Evolutionary conservation across 2,113 vertebrate genomes (phyloP).

Genomic region (Tichodroma muraria): DNA sequence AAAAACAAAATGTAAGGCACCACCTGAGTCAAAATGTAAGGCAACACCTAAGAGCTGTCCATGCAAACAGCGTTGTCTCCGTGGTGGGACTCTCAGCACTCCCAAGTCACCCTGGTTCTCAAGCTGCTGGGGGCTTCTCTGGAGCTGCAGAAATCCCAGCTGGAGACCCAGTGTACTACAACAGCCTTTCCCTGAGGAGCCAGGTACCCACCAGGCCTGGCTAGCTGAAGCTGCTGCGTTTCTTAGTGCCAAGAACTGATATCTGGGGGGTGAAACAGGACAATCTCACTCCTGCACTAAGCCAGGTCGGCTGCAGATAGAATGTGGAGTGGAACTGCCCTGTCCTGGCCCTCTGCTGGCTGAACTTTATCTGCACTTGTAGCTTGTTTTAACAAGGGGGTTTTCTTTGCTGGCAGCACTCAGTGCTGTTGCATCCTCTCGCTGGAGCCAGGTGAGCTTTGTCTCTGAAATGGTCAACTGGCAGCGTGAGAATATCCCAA

Average conservation of each 20-base stretch:
- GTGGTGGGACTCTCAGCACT: neutral
- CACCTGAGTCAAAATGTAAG: neutral
- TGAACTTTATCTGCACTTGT: neutral
- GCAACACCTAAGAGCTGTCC: neutral
- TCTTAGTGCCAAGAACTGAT: neutral
- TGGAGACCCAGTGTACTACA: rapidly evolving
- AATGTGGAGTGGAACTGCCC: neutral
- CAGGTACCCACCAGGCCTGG: neutral
- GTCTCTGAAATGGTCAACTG: neutral
- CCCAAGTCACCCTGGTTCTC: neutral
- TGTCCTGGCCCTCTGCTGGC: neutral
- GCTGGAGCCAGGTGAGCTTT: neutral
- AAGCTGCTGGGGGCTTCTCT: neutral
- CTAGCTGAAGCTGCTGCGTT: neutral
- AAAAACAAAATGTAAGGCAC: neutral
- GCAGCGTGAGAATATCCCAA: neutral
- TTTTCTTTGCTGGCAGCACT: neutral
- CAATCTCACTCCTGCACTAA: neutral
- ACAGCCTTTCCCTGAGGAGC: neutral
- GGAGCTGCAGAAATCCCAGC: neutral
- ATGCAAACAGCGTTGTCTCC: rapidly evolving
- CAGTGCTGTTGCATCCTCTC: neutral
- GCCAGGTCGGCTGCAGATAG: too few relatives aligned
- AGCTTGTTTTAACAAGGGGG: neutral
- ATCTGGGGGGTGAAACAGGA: neutral